Evolutionary conservation across 2,113 vertebrate species (phyloP), one percentile per base, ranked within the genome.

Genomic region (Arothron firmamentum): DNA sequence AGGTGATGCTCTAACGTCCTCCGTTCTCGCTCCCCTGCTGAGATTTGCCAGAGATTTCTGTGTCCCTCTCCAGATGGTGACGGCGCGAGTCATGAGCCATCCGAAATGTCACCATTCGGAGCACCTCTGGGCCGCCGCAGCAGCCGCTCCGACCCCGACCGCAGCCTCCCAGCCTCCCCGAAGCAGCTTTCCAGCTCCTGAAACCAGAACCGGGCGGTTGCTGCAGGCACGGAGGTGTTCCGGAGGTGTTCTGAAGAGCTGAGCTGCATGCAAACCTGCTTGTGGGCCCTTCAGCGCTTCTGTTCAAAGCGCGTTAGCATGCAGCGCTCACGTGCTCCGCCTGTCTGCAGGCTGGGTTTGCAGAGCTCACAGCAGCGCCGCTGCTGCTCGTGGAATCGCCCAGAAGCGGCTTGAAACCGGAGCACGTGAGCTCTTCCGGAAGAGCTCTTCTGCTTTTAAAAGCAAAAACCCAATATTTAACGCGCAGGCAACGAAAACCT

Each of bases 141-240:
- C 58, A 57, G 67, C 67, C 72, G 58, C 48, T 21, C 46, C 74
- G 78, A 81, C 76, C 80, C 28, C 0, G 48, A 67, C 66, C 68
- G 60, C 73, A 59, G 46, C 62, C 65, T 71, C 61, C 56, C 65
- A 73, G 65, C 67, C 19, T 52, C 55, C 20, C 65, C 80, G 85
- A 80, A 84, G 78, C 28, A 83, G 86, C 65, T 81, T 87, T 88
- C 80, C 70, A 83, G 84, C 82, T 81, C 77, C 78, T 78, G 68
- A 77, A 76, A 78, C 74, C 61, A 65, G 57, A 61, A 72, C 62
- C 65, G 69, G 76, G 54, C 76, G 47, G 68, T 74, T 18, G 8
- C 57, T 64, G 68, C 56, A 70, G 56, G 56, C 60, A 55, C 60
- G 62, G 72, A 72, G 74, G 68, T 61, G 75, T 66, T 75, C 68